Evolutionary conservation across 2,797 vertebrate genomes (phyloP).

Genomic region (Brotula barbata): DNA sequence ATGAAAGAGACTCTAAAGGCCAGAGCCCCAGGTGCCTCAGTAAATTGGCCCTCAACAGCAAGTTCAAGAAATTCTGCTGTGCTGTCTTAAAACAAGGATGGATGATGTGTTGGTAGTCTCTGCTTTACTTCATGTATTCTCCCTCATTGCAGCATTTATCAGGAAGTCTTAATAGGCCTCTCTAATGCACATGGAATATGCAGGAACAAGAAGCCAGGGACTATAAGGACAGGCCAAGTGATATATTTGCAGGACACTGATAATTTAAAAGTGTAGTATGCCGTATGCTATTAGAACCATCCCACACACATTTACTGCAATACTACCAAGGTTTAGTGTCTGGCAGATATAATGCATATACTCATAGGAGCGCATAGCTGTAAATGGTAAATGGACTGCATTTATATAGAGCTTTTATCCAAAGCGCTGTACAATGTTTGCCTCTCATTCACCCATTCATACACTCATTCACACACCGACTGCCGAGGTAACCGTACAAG

Average conservation of each 20-base stretch:
- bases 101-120: conserved; percentile 6
- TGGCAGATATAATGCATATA: not conserved
- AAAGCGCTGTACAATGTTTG: too few relatives aligned
- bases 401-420: too few relatives aligned
- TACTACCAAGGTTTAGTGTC: conserved; percentile 1
- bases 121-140: not conserved
- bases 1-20: conserved; percentile 55
- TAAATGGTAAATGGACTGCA: too few relatives aligned
- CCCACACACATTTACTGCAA: not conserved
- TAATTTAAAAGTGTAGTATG: conserved; percentile 8
- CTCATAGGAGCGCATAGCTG: too few relatives aligned
- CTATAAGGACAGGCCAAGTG: not conserved
- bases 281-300: conserved; percentile 6
- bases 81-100: conserved; percentile 37
- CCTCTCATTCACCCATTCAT: too few relatives aligned
- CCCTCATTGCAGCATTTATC: conserved; percentile 12
- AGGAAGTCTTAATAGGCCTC: conserved; percentile 6
- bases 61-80: conserved; percentile 42
- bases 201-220: not conserved
- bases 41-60: conserved; percentile 38
- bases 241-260: conserved; percentile 23
- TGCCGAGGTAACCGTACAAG: too few relatives aligned
- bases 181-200: conserved; percentile 2
- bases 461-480: too few relatives aligned
- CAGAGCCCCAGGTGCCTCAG: conserved; percentile 37